These are phyloP conservation scores for Eucidaris tribuloides DNA, from an alignment of 35 echinoderm and acorn worm genomes.

Conservation along the genomic window DNA sequence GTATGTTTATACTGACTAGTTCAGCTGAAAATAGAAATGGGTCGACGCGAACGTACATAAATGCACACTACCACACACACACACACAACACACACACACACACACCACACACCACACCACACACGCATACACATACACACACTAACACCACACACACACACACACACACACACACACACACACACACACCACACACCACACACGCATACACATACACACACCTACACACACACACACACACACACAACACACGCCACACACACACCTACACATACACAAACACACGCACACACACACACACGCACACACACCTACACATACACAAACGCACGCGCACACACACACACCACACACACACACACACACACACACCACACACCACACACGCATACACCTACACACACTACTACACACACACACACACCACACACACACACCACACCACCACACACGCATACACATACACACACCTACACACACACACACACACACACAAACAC, in stretches of 20 bases:
- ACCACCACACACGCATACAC: no score
- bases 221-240: neutral
- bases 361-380: neutral
- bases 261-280: neutral
- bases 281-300: no score
- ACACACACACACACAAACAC: no score
- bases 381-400: neutral
- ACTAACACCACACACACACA: neutral
- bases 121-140: neutral
- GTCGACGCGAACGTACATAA: neutral
- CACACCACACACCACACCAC: neutral
- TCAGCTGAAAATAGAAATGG: neutral
- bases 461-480: no score
- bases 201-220: neutral
- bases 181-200: neutral
- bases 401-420: neutral
- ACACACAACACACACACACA: neutral
- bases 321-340: neutral
- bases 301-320: neutral
- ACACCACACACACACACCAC: neutral
- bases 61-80: neutral
- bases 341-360: neutral
- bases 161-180: neutral
- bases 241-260: neutral
- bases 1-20: neutral